Base-by-base conservation (phyloP, 2,888 invertebrate genomes). In the Cheiracanthium punctorium region DNA sequence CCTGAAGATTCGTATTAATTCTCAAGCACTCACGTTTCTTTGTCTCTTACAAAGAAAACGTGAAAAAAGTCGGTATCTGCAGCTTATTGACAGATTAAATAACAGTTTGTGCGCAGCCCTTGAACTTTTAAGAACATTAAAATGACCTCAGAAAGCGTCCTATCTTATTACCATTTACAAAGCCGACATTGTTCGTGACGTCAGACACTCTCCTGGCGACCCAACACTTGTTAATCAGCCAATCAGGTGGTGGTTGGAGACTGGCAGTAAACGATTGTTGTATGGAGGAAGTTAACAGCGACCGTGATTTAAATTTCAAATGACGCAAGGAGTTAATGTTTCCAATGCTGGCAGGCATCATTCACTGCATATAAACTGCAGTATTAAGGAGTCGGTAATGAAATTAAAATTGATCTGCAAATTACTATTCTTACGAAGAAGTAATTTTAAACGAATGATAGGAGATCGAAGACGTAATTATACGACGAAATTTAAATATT, bases 71-170 rank as follows among this genome's bases (percentile, higher is more conserved):
- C 24, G 7, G 4, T 24, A 24, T 58, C 12, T 24, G 24, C 28
- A 33, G 30, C 43, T 58, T 74, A 80, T 74, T 69, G 74, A 74
- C 43, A 74, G 48, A 85, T 85, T 79, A 79, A 85, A 73, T 85
- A 85, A 74, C 79, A 41, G 64, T 70, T 70, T 64, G 17, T n/a
- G 28, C 65, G 74, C 69, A 73, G 72, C 29, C 69, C 84, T 79
- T 85, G 79, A 79, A 74, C 73, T 79, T 74, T 76, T 33, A 69
- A 64, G 58, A 28, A 37, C 32, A 69, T 52, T 32, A 79, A 73
- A 74, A 74, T 41, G 79, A 32, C 74, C 43, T 69, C 30, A 72
- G 30, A 69, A 70, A 14, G 43, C 67, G 48, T 24, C 24, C 28
- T 37, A 82, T 76, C 71, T 48, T 28, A 52, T 73, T 79, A 74